A percentile compares a stretch with the other conserved stretches of the same genome.
phyloP scores from a whole-genome alignment of 2,113 vertebrate genomes.

The Sinocyclocheilus grahami region DNA sequence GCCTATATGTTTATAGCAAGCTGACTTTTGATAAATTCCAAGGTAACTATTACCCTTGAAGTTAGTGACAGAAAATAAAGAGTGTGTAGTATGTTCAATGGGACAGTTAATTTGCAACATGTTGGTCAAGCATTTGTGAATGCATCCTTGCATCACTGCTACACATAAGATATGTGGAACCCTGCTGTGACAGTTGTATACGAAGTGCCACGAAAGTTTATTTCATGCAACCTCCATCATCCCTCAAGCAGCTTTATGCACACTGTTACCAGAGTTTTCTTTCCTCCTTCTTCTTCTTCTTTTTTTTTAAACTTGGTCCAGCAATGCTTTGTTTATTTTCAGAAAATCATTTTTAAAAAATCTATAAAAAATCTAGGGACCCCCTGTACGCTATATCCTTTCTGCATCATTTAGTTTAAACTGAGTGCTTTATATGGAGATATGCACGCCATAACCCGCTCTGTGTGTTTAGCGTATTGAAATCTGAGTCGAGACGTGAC shows the following conservation, averaged over 20 bases:
- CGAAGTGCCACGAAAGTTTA: constrained; percentile 74
- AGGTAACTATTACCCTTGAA: background rate
- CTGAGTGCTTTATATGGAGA: constrained; percentile 66
- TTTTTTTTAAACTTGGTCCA: constrained; percentile 73
- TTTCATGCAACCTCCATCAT: constrained; percentile 65
- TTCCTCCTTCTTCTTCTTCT: background rate
- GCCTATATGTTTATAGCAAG: background rate
- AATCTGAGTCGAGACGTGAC: constrained; percentile 20
- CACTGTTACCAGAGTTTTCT: constrained; percentile 46
- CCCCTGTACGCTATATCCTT: constrained; percentile 68
- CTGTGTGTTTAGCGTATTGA: constrained; percentile 37
- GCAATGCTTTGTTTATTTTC: constrained; percentile 24
- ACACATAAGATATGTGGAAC: constrained; percentile 74
- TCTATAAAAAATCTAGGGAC: background rate
- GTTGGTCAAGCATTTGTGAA: background rate
- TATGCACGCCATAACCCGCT: constrained; percentile 28
- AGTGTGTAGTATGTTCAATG: background rate
- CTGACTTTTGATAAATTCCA: background rate
- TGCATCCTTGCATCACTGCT: constrained; percentile 52
- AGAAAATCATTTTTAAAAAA: constrained; percentile 1
- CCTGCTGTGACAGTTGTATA: constrained; percentile 75
- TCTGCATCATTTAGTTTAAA: constrained; percentile 76
- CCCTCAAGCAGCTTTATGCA: constrained; percentile 53
- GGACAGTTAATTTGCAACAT: background rate
- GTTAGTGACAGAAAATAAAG: background rate